These are phyloP conservation scores for Lochmaea capreae DNA, from an alignment of 2,888 invertebrate genomes.

Conservation along the genomic window DNA sequence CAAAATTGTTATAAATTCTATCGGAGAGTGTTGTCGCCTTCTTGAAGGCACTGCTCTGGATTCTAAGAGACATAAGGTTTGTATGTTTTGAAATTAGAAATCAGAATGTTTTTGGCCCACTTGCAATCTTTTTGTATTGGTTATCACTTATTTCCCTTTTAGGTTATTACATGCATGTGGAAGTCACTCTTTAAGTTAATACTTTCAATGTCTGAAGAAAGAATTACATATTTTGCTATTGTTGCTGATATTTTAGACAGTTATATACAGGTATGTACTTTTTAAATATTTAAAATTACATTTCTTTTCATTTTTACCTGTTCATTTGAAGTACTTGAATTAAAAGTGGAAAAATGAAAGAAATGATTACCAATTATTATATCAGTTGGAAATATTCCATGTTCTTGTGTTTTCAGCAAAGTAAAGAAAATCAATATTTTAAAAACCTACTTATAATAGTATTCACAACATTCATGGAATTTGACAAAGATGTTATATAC, in stretches of 20 bases:
- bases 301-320: no score
- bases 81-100: slow-evolving; percentile 2
- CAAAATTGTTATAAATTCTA: slow-evolving; percentile 51
- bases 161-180: slow-evolving; percentile 54
- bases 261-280: slow-evolving; percentile 43
- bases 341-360: no score
- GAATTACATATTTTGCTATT: slow-evolving; percentile 37
- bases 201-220: slow-evolving; percentile 34
- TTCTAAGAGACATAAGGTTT: slow-evolving; percentile 44
- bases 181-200: slow-evolving; percentile 47
- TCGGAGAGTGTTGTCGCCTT: slow-evolving; percentile 52
- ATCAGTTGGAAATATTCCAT: no score
- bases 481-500: slow-evolving; percentile 31
- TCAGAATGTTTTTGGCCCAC: not conserved
- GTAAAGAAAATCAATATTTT: slow-evolving; percentile 34
- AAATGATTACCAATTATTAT: no score
- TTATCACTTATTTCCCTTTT: slow-evolving; percentile 15
- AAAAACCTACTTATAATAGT: slow-evolving; percentile 37
- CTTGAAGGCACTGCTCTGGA: slow-evolving; percentile 48
- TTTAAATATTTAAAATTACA: no score
- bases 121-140: not conserved
- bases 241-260: slow-evolving; percentile 43
- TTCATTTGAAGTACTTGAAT: no score
- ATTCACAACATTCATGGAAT: slow-evolving; percentile 37
- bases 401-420: slow-evolving; percentile 33